phyloP scores from a whole-genome alignment of 2,888 invertebrate species.

The Neria commutata region DNA sequence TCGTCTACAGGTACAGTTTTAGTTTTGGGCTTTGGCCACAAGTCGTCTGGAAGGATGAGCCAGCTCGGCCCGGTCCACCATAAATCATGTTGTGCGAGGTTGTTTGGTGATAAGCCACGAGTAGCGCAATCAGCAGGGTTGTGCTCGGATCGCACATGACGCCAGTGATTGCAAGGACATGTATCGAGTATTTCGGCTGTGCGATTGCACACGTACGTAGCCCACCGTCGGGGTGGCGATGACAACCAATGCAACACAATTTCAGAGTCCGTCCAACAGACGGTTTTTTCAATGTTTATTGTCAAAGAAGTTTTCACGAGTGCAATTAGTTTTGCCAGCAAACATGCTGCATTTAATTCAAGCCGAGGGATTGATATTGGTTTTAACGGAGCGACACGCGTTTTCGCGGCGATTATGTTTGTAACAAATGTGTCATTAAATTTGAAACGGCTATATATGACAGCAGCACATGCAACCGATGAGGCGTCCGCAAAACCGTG shows the following conservation, averaged over 20 bases:
- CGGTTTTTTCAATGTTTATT: slow-evolving; percentile 2
- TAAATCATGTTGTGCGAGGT: slow-evolving; percentile 15
- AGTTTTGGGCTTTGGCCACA: slow-evolving; percentile 10
- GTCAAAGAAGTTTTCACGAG: slow-evolving; percentile 18
- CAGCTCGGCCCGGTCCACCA: slow-evolving; percentile 33
- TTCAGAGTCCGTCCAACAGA: slow-evolving; percentile 40
- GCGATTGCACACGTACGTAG: slow-evolving; percentile 27
- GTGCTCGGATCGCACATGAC: slow-evolving; percentile 23
- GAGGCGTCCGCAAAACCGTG: too few species aligned
- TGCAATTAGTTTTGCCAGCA: slow-evolving; percentile 18
- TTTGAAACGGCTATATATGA: too few species aligned
- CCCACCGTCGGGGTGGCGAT: slow-evolving; percentile 27
- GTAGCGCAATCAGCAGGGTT: slow-evolving; percentile 35
- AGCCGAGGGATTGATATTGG: too few species aligned
- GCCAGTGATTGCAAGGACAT: slow-evolving; percentile 23
- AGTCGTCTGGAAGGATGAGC: slow-evolving; percentile 10
- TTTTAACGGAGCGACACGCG: too few species aligned
- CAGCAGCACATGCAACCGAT: too few species aligned
- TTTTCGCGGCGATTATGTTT: too few species aligned
- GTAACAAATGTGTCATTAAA: too few species aligned
- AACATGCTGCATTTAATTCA: slow-evolving; percentile 23
- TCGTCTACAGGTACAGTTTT: not conserved
- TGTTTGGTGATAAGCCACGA: slow-evolving; percentile 26
- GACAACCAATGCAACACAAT: slow-evolving; percentile 43
- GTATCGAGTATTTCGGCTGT: slow-evolving; percentile 27